phyloP scores from a whole-genome alignment of 2,797 vertebrate species.

The Poecilia gillii region DNA sequence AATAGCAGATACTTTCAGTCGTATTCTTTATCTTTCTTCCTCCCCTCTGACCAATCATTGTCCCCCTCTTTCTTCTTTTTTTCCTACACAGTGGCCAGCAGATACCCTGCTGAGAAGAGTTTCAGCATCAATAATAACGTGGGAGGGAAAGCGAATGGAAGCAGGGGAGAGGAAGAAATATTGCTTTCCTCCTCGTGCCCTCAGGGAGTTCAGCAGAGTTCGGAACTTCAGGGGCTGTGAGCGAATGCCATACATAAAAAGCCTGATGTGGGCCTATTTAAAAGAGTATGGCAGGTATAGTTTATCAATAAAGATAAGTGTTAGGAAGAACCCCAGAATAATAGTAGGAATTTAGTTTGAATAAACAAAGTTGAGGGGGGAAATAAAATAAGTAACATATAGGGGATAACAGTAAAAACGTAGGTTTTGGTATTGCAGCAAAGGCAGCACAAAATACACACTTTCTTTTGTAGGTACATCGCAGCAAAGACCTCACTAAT shows the following conservation, averaged over 20 bases:
- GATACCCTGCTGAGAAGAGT: conserved; percentile 48
- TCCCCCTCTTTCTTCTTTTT: conserved; percentile 15
- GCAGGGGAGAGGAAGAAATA: conserved; percentile 33
- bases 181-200: conserved; percentile 25
- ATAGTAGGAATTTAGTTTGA: conserved; percentile 33
- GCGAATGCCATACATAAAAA: conserved; percentile 1
- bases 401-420: not conserved
- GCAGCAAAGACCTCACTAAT: not conserved
- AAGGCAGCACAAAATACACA: conserved; percentile 7
- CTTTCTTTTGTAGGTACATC: not conserved
- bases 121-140: conserved; percentile 61
- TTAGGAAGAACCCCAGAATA: conserved; percentile 30
- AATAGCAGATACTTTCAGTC: conserved; percentile 27
- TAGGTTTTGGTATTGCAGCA: conserved; percentile 13
- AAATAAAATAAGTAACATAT: conserved; percentile 13
- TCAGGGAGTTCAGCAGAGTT: conserved; percentile 26
- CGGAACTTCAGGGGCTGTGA: conserved; percentile 15
- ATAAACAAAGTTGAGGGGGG: conserved; percentile 34
- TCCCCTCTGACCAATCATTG: conserved; percentile 11
- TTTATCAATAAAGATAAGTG: conserved; percentile 53
- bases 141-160: conserved; percentile 24
- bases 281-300: conserved; percentile 37
- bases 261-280: conserved; percentile 24
- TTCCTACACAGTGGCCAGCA: conserved; percentile 53
- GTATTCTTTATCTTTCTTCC: conserved; percentile 13